phyloP scores from a whole-genome alignment of 2,797 vertebrate genomes.

The Coregonus sp. region DNA sequence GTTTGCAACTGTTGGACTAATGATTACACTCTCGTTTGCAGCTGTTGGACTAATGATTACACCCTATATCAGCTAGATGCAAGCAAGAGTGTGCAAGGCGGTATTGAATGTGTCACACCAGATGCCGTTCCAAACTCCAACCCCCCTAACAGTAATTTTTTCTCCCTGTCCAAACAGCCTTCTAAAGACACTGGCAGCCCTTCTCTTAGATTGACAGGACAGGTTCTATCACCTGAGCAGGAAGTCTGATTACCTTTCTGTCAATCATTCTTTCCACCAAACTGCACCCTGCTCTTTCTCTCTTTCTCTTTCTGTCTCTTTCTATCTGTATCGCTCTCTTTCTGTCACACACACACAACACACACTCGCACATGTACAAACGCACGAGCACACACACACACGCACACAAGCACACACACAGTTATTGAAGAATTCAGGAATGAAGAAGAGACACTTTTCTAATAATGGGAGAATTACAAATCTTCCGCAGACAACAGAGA shows the following conservation, averaged over 20 bases:
- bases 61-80: too few species aligned
- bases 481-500: conserved; percentile 21
- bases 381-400: background rate
- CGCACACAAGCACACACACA: too few species aligned
- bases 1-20: too few species aligned
- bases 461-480: conserved; percentile 12
- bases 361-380: background rate
- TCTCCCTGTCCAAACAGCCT: conserved; percentile 16
- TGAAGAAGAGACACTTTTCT: too few species aligned
- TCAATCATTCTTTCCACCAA: conserved; percentile 44
- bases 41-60: too few species aligned
- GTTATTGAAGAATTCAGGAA: too few species aligned
- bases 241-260: conserved; percentile 43
- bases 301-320: background rate
- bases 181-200: conserved; percentile 20
- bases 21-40: too few species aligned
- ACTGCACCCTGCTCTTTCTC: background rate
- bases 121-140: too few species aligned
- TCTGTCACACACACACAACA: background rate
- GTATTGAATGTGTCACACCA: too few species aligned
- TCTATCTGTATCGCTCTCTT: background rate
- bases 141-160: background rate
- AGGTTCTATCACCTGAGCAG: conserved; percentile 46
- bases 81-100: too few species aligned
- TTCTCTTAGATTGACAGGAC: conserved; percentile 44